Evolutionary conservation across 2,888 invertebrate species (phyloP).

Genomic region (Aleiodes testaceus): DNA sequence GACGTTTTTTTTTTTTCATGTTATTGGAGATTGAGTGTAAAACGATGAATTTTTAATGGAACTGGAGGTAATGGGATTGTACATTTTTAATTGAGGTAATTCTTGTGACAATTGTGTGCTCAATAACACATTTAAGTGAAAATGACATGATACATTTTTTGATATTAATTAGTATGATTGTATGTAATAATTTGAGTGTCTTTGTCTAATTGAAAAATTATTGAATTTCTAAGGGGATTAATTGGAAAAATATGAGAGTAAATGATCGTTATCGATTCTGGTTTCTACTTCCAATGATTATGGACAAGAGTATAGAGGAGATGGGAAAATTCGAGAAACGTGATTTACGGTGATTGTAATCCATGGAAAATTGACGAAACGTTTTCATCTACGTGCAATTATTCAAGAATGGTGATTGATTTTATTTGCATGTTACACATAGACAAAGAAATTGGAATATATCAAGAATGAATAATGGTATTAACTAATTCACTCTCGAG

Average conservation of each 20-base stretch:
- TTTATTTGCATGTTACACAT: slow-evolving; percentile 40
- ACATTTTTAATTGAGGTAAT: not conserved
- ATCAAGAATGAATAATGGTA: not conserved
- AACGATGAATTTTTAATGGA: not conserved
- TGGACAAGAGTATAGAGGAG: not conserved
- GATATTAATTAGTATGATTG: slow-evolving; percentile 20
- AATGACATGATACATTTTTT: not conserved
- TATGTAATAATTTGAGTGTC: slow-evolving; percentile 16
- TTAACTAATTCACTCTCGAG: not conserved
- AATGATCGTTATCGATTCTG: slow-evolving; percentile 30
- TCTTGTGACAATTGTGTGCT: slow-evolving; percentile 30
- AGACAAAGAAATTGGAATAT: slow-evolving; percentile 24
- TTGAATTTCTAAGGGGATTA: not conserved
- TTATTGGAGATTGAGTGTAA: not conserved
- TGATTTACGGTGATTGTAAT: slow-evolving; percentile 8
- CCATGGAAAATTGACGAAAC: slow-evolving; percentile 13
- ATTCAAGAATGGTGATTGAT: slow-evolving; percentile 41
- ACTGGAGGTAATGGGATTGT: not conserved
- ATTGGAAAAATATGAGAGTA: not conserved
- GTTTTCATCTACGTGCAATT: slow-evolving; percentile 37
- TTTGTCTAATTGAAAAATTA: slow-evolving; percentile 9
- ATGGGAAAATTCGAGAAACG: not conserved
- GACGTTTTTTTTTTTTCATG: not conserved
- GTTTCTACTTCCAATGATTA: slow-evolving; percentile 6
- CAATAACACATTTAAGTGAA: slow-evolving; percentile 19